These are phyloP conservation scores for Pasiphila rectangulata DNA, from an alignment of 2,888 invertebrate genomes.

Conservation along the genomic window DNA sequence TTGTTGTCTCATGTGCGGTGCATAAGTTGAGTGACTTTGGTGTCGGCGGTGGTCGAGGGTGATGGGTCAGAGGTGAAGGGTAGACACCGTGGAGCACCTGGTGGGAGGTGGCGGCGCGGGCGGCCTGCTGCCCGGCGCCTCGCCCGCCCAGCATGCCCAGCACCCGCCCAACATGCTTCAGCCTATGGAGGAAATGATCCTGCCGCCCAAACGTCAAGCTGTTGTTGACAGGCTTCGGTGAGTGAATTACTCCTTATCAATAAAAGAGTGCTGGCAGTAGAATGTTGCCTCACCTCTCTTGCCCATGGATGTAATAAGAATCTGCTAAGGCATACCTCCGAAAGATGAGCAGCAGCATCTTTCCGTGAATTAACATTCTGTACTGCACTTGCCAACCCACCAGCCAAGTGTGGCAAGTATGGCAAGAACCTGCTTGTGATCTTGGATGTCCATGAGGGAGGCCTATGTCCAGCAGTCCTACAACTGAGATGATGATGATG, in stretches of 20 bases:
- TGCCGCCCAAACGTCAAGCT: conserved; percentile 90
- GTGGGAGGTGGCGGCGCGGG: conserved; percentile 87
- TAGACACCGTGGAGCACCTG: conserved; percentile 86
- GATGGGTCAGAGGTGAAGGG: conserved; percentile 59
- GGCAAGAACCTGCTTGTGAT: no score
- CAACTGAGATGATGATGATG: no score
- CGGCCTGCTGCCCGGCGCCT: conserved; percentile 83
- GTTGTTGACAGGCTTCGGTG: conserved; percentile 90
- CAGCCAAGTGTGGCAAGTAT: no score
- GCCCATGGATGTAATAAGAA: no score
- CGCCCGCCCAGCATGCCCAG: conserved; percentile 66
- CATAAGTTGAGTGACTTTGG: conserved; percentile 58
- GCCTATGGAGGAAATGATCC: conserved; percentile 85
- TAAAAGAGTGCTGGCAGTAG: not conserved
- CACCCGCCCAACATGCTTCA: conserved; percentile 84
- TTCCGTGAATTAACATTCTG: no score
- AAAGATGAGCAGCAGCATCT: no score
- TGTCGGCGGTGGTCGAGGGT: conserved; percentile 48
- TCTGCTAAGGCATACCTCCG: no score
- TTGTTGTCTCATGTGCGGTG: conserved; percentile 63
- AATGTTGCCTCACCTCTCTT: conserved; percentile 10
- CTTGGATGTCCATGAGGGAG: no score
- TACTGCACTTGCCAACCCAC: no score
- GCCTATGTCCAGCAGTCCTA: no score
- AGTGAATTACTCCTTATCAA: conserved; percentile 30